Conservation (phyloP, 2,113 vertebrate species). For the Paramisgurnus dabryanus region DNA sequence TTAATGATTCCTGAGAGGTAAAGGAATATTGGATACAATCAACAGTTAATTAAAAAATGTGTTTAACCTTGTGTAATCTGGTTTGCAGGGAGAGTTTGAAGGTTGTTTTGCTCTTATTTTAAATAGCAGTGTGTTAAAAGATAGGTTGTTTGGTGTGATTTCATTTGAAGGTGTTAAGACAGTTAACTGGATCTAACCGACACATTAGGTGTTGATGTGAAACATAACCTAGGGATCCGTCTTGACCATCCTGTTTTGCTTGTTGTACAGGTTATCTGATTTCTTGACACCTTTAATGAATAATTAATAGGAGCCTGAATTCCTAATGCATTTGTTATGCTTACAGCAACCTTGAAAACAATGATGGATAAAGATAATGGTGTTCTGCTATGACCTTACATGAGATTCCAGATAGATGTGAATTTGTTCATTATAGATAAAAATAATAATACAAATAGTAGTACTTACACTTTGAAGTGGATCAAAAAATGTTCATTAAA, state of each 20-base stretch:
- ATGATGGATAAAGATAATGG: neutral
- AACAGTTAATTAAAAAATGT: no score
- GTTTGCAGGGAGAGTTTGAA: no score
- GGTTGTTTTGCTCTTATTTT: neutral
- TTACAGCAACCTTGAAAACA: neutral
- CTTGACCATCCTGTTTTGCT: neutral
- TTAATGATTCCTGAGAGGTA: neutral
- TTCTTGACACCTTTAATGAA: constrained; percentile 50
- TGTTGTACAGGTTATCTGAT: constrained; percentile 10
- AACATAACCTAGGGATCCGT: constrained; percentile 48
- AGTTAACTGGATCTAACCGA: constrained; percentile 26
- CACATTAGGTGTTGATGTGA: constrained; percentile 61
- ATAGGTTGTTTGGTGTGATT: neutral
- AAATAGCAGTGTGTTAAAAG: neutral
- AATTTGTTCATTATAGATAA: neutral
- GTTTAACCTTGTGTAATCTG: no score
- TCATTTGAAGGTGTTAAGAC: constrained; percentile 31
- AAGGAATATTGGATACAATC: no score
- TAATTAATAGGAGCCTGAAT: constrained; percentile 54
- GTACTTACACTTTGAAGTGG: no score
- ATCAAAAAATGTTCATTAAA: no score
- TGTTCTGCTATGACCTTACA: neutral
- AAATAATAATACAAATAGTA: neutral
- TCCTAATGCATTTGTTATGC: neutral
- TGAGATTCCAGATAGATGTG: neutral